Conservation (phyloP, 1,140 invertebrate genomes). For the Amyelois transitella region DNA sequence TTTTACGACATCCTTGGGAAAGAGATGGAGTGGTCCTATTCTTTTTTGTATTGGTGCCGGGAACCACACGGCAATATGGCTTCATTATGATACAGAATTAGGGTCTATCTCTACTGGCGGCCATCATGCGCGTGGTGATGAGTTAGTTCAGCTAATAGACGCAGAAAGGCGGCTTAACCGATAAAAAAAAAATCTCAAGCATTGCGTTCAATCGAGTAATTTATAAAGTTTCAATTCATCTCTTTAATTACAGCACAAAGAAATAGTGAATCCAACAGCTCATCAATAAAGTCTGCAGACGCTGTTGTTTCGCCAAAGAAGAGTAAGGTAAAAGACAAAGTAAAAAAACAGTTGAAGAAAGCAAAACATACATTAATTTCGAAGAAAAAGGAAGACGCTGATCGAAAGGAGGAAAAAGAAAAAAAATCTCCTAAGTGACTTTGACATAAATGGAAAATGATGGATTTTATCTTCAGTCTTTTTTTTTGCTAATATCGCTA, state of each 20-base stretch:
- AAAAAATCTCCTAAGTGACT: constrained; percentile 54
- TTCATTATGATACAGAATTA: too few species aligned
- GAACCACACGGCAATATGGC: too few species aligned
- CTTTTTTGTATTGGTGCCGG: too few species aligned
- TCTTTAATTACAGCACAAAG: constrained; percentile 57
- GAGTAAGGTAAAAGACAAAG: constrained; percentile 65
- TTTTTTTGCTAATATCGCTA: too few species aligned
- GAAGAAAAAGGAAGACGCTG: constrained; percentile 58
- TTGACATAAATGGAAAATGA: too few species aligned
- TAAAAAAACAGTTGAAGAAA: constrained; percentile 67
- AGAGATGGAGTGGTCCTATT: too few species aligned
- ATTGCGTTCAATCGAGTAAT: too few species aligned
- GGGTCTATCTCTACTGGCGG: not conserved
- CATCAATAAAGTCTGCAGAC: constrained; percentile 59
- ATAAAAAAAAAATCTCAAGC: too few species aligned
- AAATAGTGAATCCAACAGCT: constrained; percentile 61
- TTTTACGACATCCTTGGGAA: too few species aligned
- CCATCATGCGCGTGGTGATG: constrained; percentile 86
- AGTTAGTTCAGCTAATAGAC: constrained; percentile 33
- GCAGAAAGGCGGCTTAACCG: constrained; percentile 78
- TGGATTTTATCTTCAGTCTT: too few species aligned
- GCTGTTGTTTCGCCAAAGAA: constrained; percentile 50
- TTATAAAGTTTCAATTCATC: too few species aligned
- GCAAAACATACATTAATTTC: constrained; percentile 58
- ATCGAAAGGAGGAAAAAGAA: constrained; percentile 39